phyloP scores from a whole-genome alignment of 1,140 invertebrate genomes.

The Heliconius hermathena region DNA sequence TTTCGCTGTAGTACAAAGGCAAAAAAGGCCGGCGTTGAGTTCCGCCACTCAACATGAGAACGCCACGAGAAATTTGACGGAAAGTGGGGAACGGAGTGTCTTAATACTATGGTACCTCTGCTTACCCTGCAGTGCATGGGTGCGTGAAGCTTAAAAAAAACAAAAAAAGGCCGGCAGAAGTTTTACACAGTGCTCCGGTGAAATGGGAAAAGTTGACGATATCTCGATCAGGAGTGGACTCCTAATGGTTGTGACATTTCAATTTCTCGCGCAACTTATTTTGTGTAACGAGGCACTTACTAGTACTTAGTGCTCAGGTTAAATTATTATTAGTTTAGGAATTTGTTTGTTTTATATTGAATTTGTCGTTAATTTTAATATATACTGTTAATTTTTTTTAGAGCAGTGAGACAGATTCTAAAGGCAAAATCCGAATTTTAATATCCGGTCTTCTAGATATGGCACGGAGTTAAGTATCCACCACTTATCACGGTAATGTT shows the following conservation, averaged over 20 bases:
- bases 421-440: too few species aligned
- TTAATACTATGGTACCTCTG: too few species aligned
- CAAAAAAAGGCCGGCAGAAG: too few species aligned
- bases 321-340: not conserved
- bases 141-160: not conserved
- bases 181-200: too few species aligned
- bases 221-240: slow-evolving; percentile 17
- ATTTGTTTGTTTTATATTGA: not conserved
- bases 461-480: too few species aligned
- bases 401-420: not conserved
- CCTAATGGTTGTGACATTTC: slow-evolving; percentile 18
- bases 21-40: too few species aligned
- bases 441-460: too few species aligned
- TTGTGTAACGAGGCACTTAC: not conserved
- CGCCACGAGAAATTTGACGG: too few species aligned
- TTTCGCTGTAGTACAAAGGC: not conserved
- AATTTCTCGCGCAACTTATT: slow-evolving; percentile 27
- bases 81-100: too few species aligned
- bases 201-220: slow-evolving; percentile 20
- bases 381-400: not conserved
- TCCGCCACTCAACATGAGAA: too few species aligned
- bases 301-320: not conserved
- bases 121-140: too few species aligned
- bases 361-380: not conserved
- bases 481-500: too few species aligned